phyloP scores from a whole-genome alignment of 2,113 vertebrate species.

The Ivindomyrus marchei region DNA sequence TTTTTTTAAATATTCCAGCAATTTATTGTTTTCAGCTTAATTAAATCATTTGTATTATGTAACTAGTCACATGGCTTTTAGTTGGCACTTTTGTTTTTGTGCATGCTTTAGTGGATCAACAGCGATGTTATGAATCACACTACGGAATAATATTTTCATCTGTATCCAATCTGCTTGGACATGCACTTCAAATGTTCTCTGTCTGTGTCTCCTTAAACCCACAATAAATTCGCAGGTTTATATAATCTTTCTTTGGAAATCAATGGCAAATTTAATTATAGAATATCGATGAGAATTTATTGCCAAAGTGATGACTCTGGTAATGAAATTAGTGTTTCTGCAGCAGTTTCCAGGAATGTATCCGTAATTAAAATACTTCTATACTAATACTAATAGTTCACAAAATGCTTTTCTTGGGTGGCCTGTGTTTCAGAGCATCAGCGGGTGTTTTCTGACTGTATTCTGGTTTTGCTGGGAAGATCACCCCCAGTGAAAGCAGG shows the following conservation, averaged over 20 bases:
- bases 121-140: background rate
- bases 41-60: background rate
- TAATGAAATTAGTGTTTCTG: background rate
- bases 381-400: background rate
- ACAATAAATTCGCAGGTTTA: constrained; percentile 3
- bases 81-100: background rate
- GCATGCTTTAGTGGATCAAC: background rate
- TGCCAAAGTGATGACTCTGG: background rate
- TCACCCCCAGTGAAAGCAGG: background rate
- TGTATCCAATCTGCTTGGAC: background rate
- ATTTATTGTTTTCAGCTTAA: background rate
- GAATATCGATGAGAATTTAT: background rate
- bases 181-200: background rate
- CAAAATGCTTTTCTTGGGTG: background rate
- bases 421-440: background rate
- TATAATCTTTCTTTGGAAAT: constrained; percentile 2
- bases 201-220: background rate
- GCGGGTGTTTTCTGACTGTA: background rate
- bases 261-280: constrained; percentile 19
- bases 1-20: background rate
- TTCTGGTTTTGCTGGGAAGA: background rate
- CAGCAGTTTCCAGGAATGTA: background rate
- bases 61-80: background rate
- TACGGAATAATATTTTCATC: background rate
- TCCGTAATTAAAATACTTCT: background rate